phyloP scores from a whole-genome alignment of 2,888 invertebrate species.

The Osmoderma eremita region DNA sequence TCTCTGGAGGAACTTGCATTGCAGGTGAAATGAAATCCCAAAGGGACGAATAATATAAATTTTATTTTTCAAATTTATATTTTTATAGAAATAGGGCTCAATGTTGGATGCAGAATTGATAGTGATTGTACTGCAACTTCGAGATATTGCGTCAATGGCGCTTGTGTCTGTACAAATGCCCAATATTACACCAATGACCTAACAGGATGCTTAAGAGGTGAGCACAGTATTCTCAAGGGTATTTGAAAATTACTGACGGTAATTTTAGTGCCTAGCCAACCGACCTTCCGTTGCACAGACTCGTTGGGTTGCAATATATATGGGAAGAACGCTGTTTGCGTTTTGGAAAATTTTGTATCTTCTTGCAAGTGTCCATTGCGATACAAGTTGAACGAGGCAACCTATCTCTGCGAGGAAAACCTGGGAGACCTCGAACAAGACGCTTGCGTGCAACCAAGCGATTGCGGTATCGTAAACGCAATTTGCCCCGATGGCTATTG shows the following conservation, averaged over 20 bases:
- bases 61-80: neutral
- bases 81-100: conserved; percentile 32
- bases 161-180: conserved; percentile 30
- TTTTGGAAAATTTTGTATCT: neutral
- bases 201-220: conserved; percentile 32
- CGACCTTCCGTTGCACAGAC: conserved; percentile 17
- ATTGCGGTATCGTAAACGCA: conserved; percentile 30
- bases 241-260: neutral
- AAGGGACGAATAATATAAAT: no score
- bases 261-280: conserved; percentile 20
- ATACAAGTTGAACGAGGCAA: conserved; percentile 23
- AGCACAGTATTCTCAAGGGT: neutral
- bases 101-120: conserved; percentile 12
- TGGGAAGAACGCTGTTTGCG: conserved; percentile 23
- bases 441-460: conserved; percentile 1
- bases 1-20: conserved; percentile 13
- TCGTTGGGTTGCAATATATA: conserved; percentile 14
- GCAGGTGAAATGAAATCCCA: conserved; percentile 19
- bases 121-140: conserved; percentile 21
- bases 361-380: conserved; percentile 31
- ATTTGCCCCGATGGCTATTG: conserved; percentile 29
- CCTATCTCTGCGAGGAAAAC: conserved; percentile 10
- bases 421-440: neutral
- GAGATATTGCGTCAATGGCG: conserved; percentile 14
- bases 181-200: conserved; percentile 26